Conservation (phyloP, 2,113 vertebrate genomes). For the Anoura caudifer region DNA sequence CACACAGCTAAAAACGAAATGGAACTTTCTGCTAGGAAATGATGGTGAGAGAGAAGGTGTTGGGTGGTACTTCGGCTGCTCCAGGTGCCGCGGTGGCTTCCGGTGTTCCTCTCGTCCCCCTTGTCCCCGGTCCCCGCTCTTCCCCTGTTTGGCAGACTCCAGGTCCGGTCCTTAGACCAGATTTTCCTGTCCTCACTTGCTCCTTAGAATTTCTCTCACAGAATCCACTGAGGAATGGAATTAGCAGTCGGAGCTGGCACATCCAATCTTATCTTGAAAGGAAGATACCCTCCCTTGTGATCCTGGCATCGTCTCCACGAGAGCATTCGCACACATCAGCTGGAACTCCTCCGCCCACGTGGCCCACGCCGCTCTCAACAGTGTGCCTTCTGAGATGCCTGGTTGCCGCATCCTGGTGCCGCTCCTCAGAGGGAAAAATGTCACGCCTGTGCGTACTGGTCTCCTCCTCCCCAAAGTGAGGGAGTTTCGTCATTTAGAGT, state of each 20-base stretch:
- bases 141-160: background rate
- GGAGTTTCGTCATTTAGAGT: background rate
- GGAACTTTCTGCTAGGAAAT: background rate
- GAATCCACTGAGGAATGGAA: slow-evolving; percentile 23
- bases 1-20: background rate
- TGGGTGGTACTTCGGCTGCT: rapidly evolving
- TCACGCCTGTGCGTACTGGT: rapidly evolving
- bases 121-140: background rate
- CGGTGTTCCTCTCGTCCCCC: rapidly evolving
- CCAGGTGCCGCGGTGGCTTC: background rate
- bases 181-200: background rate
- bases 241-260: slow-evolving; percentile 34
- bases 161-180: background rate
- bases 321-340: slow-evolving; percentile 9
- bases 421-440: background rate
- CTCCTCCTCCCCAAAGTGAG: background rate
- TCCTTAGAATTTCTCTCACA: background rate
- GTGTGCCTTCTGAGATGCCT: background rate
- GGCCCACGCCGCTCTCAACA: background rate
- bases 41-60: background rate
- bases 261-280: slow-evolving; percentile 44
- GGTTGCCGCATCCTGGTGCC: background rate
- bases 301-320: background rate
- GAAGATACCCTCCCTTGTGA: slow-evolving; percentile 28
- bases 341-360: background rate